These are phyloP conservation scores for Drosophila leontia DNA, from an alignment of 1,140 invertebrate species.

Conservation along the genomic window DNA sequence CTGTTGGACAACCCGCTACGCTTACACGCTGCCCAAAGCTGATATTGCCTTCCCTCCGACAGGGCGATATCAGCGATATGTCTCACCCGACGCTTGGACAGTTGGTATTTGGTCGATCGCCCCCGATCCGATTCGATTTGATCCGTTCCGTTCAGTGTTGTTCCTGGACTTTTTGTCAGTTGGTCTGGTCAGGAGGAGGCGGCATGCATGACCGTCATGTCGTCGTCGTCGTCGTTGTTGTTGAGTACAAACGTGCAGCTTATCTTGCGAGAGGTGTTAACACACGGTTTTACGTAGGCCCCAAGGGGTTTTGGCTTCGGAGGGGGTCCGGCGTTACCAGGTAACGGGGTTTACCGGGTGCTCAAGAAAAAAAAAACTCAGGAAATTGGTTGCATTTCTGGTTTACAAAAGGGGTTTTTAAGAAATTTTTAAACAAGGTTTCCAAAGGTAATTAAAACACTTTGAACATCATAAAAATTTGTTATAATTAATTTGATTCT, in stretches of 20 bases:
- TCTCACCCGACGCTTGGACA: constrained; percentile 55
- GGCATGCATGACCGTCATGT: constrained; percentile 71
- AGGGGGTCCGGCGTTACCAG: constrained; percentile 4
- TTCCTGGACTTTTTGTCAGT: constrained; percentile 2
- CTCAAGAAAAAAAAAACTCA: neutral
- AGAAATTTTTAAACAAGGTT: neutral
- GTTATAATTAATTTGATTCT: neutral
- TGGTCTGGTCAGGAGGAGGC: constrained; percentile 31
- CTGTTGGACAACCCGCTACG: constrained; percentile 49
- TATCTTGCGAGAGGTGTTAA: constrained; percentile 44
- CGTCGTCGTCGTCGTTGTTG: constrained; percentile 13
- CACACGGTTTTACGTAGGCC: neutral
- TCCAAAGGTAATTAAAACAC: too few species aligned
- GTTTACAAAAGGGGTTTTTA: neutral
- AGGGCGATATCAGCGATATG: constrained; percentile 70
- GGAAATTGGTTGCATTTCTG: neutral
- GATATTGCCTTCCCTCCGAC: constrained; percentile 20
- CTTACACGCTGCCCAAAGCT: constrained; percentile 56
- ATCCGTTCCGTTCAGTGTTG: neutral
- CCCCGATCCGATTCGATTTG: constrained; percentile 25
- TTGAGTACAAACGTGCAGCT: constrained; percentile 57
- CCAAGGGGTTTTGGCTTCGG: neutral
- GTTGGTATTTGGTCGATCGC: constrained; percentile 37
- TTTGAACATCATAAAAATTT: neutral
- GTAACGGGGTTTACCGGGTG: neutral